Base-by-base conservation (phyloP, 2,113 vertebrate species). In the Typhlomys cinereus region DNA sequence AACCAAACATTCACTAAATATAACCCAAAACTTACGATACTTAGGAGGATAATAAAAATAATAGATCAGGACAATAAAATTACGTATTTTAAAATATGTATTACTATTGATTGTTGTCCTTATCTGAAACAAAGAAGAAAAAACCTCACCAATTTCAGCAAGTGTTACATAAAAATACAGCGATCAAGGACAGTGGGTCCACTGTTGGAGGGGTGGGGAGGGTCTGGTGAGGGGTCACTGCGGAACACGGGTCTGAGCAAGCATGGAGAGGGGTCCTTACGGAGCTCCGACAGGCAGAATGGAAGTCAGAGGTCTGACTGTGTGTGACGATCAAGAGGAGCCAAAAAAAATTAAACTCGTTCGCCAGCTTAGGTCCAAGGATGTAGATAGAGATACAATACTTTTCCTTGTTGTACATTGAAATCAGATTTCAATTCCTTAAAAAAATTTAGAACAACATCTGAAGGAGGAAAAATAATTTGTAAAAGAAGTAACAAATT, bases 381-480 rank as follows among this genome's bases (percentile, higher is more conserved):
- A 41, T 73, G 20, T 46, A 79, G 69, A 61, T 79, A 94, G 71
- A 29, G 50, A 76, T 78, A 90, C 1, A 70, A 64, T 89, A 91
- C 41, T 88, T 93, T 48, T 83, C 15, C 70, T 70, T 88, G 39
- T 70, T 66, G 75, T 62, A 79, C 88, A 78, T 79, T 90, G 66
- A 70, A 95, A 81, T 59, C 61, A 81, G 36, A 29, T 41, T 85
- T 62, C 91, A 88, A 70, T 54, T 52, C n/a, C 75, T 85, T 85
- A 54, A 88, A 70, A 81, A 21, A 66, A 17, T 85, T 92, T 80
- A 86, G 50, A 92, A 54, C 18, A 89, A 59, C 39, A 88, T 66
- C 46, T 85, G 18, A 88, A 81, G 2, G 59, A 39, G 36, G 57
- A 48, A 73, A 66, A 75, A 46, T 39, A 57, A 74, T 44, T 4